Percentiles rank a stretch among this genome's conserved stretches.
These are phyloP conservation scores for Phallusia fumigata DNA, from an alignment of 23 tunicate genomes.

Conservation along the genomic window DNA sequence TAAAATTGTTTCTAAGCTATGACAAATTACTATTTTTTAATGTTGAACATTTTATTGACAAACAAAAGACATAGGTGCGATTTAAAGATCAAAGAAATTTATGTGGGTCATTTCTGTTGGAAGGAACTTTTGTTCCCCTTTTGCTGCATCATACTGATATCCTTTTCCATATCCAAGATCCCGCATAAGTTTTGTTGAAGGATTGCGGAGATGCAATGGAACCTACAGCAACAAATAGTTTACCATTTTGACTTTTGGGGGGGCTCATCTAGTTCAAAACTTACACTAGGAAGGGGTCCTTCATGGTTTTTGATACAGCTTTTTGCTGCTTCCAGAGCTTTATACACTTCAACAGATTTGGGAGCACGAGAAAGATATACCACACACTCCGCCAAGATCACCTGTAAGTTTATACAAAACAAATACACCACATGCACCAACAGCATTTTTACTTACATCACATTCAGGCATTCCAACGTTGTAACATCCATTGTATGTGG, in stretches of 20 bases:
- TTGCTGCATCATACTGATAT: constrained; percentile 43
- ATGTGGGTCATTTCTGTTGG: constrained; percentile 30
- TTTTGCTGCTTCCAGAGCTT: constrained; percentile 44
- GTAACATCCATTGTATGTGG: constrained; percentile 59
- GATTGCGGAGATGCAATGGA: constrained; percentile 63
- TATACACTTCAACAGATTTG: constrained; percentile 60
- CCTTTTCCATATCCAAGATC: constrained; percentile 66
- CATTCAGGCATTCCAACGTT: constrained; percentile 84
- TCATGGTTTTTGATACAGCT: constrained; percentile 39
- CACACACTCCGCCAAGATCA: constrained; percentile 60
- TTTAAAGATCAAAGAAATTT: constrained; percentile 20
- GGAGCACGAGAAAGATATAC: constrained; percentile 70
- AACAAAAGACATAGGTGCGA: background rate
- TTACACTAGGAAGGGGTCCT: constrained; percentile 73
- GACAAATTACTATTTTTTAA: background rate
- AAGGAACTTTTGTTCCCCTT: constrained; percentile 40
- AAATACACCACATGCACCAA: too few relatives aligned
- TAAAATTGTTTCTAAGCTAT: background rate
- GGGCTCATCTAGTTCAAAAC: background rate
- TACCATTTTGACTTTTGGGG: background rate
- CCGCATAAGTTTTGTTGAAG: constrained; percentile 61
- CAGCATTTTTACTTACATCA: constrained; percentile 48
- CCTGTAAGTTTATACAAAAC: constrained; percentile 46
- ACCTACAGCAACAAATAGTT: constrained; percentile 32
- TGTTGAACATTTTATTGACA: background rate